A percentile compares a stretch with the other conserved stretches of the same genome.
Conservation (phyloP, 2,888 invertebrate species). For the Epicampocera succincta region DNA sequence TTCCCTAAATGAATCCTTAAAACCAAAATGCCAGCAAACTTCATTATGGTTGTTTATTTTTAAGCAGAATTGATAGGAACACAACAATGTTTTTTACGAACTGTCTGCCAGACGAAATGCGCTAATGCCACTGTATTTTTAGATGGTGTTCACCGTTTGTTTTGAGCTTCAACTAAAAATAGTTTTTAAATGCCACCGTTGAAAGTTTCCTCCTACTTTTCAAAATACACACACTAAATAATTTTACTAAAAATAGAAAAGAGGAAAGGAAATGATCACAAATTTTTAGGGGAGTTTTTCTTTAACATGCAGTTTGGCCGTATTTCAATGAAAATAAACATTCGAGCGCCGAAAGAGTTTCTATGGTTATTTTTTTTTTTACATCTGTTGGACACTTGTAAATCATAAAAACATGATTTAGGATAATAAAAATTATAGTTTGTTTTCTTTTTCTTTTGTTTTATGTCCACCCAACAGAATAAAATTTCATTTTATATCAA, state of each 20-base stretch:
- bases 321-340: conserved; percentile 39
- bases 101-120: conserved; percentile 21
- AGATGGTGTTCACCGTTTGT: neutral
- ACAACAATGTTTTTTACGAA: conserved; percentile 13
- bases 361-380: conserved; percentile 15
- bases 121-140: neutral
- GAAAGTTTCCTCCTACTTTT: neutral
- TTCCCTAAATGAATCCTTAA: conserved; percentile 54
- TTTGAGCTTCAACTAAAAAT: conserved; percentile 24
- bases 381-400: conserved; percentile 68
- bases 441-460: no score
- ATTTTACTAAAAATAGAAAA: conserved; percentile 54
- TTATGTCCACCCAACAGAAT: no score
- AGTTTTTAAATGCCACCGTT: conserved; percentile 15
- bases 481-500: no score
- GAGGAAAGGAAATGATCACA: conserved; percentile 5
- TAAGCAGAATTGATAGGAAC: neutral
- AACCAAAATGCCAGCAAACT: conserved; percentile 4
- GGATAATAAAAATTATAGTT: no score
- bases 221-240: conserved; percentile 9
- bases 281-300: conserved; percentile 45
- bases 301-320: conserved; percentile 14
- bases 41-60: conserved; percentile 18
- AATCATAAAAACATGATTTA: conserved; percentile 5
- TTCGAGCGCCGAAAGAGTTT: conserved; percentile 39